These are phyloP conservation scores for Micrastur ruficollis DNA, from an alignment of 2,797 vertebrate species.

Conservation along the genomic window DNA sequence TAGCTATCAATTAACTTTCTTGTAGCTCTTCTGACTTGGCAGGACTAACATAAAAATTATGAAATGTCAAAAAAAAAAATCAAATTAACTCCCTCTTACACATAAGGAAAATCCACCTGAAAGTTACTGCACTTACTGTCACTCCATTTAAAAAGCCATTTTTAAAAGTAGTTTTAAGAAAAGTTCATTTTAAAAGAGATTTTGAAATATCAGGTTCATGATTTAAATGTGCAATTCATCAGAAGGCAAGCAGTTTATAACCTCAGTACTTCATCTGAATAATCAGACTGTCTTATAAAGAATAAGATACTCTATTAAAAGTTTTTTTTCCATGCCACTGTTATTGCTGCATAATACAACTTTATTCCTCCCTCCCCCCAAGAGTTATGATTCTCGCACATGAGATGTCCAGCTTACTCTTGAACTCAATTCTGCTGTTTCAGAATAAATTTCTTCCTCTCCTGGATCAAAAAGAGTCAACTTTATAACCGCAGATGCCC, in stretches of 20 bases:
- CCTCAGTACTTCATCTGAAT: neutral
- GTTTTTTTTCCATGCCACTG: neutral
- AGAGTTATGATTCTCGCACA: neutral
- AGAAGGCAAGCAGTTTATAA: neutral
- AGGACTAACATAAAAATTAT: neutral
- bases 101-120: neutral
- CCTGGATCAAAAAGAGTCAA: neutral
- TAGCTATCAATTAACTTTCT: neutral
- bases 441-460: neutral
- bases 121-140: neutral
- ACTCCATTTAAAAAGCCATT: neutral
- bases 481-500: neutral
- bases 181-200: neutral
- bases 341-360: neutral
- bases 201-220: neutral
- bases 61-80: neutral
- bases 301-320: neutral
- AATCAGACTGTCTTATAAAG: neutral
- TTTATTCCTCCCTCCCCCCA: neutral
- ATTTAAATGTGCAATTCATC: neutral
- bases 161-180: neutral
- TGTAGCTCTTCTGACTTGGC: rapidly evolving
- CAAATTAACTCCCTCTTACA: neutral
- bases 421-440: neutral
- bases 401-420: neutral